Evolutionary conservation across 2,113 vertebrate genomes (phyloP).

Genomic region (Malurus elegans): DNA sequence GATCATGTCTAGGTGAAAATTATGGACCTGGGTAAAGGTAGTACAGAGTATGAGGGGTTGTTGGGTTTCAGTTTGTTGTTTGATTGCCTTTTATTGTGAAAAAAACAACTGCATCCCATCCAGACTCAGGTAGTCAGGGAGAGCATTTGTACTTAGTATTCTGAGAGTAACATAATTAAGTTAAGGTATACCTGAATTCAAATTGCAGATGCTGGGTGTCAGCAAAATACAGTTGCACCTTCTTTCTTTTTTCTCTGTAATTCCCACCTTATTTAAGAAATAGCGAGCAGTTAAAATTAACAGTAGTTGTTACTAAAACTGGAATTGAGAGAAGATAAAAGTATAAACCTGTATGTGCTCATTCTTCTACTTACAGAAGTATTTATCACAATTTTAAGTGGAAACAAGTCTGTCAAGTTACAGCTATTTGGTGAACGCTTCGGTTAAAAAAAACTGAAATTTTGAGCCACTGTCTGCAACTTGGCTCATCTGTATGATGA

Average conservation of each 20-base stretch:
- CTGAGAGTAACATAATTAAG: not conserved
- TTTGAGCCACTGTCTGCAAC: not conserved
- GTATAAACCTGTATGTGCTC: fast-evolving
- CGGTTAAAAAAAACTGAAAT: not conserved
- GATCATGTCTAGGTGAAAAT: not conserved
- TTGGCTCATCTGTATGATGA: not conserved
- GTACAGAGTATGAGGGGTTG: too few relatives aligned
- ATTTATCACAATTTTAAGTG: not conserved
- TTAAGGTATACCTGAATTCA: not conserved
- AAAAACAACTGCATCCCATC: not conserved
- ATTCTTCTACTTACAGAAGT: not conserved
- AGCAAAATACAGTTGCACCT: not conserved
- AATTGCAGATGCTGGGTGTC: not conserved
- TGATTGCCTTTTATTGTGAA: not conserved
- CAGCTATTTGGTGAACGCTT: not conserved
- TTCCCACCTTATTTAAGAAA: not conserved
- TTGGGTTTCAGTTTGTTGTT: not conserved
- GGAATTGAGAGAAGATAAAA: not conserved
- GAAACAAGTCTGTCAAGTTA: not conserved
- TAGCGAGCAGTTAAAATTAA: not conserved
- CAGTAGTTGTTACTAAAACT: not conserved
- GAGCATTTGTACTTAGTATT: fast-evolving
- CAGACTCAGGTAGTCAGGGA: not conserved
- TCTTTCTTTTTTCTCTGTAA: not conserved
- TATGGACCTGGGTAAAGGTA: not conserved